Percentiles rank a stretch among this genome's conserved stretches.
These are phyloP conservation scores for Falcunculus frontatus DNA, from an alignment of 2,113 vertebrate species.

Conservation along the genomic window DNA sequence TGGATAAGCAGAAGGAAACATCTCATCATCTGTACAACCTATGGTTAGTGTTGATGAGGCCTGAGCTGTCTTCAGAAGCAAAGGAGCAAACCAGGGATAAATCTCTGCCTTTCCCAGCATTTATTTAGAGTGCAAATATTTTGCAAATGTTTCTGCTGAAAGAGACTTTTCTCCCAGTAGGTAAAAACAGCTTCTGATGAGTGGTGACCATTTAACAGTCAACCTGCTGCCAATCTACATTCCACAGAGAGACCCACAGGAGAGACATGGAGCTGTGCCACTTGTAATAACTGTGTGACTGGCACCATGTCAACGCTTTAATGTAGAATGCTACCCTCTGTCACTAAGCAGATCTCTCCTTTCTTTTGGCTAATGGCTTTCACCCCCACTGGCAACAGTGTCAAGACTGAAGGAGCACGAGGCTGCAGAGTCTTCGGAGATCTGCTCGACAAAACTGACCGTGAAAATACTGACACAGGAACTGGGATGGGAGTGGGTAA, in stretches of 20 bases:
- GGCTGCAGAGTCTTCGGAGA: neutral
- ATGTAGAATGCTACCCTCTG: slow-evolving; percentile 60
- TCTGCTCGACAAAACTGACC: neutral
- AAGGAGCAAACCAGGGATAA: neutral
- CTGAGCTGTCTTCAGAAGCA: neutral
- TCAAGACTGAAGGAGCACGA: neutral
- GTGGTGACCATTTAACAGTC: slow-evolving; percentile 68
- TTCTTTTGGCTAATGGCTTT: slow-evolving; percentile 63
- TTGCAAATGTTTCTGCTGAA: slow-evolving; percentile 50
- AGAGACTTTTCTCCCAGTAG: slow-evolving; percentile 36
- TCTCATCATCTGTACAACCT: neutral
- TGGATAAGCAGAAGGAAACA: neutral
- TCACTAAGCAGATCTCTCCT: slow-evolving; percentile 64
- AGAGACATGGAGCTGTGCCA: slow-evolving; percentile 66
- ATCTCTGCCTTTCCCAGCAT: neutral
- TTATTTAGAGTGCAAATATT: slow-evolving; percentile 21
- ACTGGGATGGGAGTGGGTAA: neutral
- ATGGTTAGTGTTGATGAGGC: neutral
- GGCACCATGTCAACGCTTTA: slow-evolving; percentile 69
- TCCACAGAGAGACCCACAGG: slow-evolving; percentile 50
- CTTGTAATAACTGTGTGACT: slow-evolving; percentile 66
- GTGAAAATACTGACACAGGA: neutral
- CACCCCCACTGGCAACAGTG: slow-evolving; percentile 44
- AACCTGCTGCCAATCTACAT: slow-evolving; percentile 68
- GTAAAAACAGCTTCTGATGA: slow-evolving; percentile 64